Evolutionary conservation across 2,113 vertebrate species (phyloP).

Genomic region (Tichodroma muraria): DNA sequence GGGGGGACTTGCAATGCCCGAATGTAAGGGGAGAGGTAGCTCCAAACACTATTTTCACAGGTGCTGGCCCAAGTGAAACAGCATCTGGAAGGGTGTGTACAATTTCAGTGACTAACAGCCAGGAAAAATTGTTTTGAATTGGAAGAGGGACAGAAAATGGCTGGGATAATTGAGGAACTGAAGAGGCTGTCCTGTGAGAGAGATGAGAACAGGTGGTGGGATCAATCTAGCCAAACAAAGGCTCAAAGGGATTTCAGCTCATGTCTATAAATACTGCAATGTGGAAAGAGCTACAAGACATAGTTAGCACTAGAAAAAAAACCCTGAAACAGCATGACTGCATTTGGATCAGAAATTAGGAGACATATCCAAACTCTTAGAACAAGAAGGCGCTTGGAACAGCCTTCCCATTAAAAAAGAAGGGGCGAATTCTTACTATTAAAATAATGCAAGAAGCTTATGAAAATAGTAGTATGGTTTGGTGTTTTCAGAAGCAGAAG

Average conservation of each 20-base stretch:
- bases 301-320: not conserved
- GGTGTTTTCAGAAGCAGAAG: not conserved
- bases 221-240: constrained; percentile 57
- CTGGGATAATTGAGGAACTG: not conserved
- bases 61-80: not conserved
- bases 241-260: constrained; percentile 41
- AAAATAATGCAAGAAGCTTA: not conserved
- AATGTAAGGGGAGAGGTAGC: not conserved
- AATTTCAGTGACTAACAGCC: not conserved
- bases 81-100: not conserved
- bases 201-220: constrained; percentile 45
- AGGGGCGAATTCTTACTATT: not conserved
- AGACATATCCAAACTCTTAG: not conserved
- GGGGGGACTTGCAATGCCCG: not conserved
- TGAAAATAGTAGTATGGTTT: not conserved
- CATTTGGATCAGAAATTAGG: not conserved
- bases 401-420: not conserved
- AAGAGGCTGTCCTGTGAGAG: not conserved
- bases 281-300: not conserved
- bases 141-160: not conserved
- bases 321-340: not conserved
- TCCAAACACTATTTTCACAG: not conserved
- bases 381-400: not conserved
- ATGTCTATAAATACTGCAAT: constrained; percentile 18
- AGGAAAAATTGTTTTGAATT: constrained; percentile 14